These are phyloP conservation scores for Portunus trituberculatus DNA, from an alignment of 1,140 invertebrate species.

Conservation along the genomic window DNA sequence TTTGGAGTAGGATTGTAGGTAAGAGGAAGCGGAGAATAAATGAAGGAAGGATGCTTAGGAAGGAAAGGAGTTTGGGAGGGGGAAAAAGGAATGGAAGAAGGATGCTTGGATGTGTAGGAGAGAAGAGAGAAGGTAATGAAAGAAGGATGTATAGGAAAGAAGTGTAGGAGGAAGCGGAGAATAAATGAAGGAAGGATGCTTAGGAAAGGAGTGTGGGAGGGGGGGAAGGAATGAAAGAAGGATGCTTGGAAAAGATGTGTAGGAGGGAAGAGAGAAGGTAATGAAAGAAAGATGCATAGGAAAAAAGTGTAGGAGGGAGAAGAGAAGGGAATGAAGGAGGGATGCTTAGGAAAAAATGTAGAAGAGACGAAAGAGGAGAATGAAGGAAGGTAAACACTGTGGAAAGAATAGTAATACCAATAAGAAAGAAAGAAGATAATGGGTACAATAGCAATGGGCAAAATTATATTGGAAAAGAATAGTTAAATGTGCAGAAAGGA, in stretches of 20 bases:
- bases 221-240: background rate
- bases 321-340: background rate
- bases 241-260: background rate
- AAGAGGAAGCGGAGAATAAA: too few relatives aligned
- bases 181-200: too few relatives aligned
- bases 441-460: too few relatives aligned
- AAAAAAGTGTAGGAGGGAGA: background rate
- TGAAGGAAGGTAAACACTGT: background rate
- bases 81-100: too few relatives aligned
- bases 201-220: background rate
- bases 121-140: background rate
- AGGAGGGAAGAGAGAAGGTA: too few relatives aligned
- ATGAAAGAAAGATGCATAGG: background rate
- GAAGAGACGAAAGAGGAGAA: background rate
- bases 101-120: background rate
- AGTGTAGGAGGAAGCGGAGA: too few relatives aligned
- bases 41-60: too few relatives aligned
- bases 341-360: background rate
- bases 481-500: too few relatives aligned
- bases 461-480: too few relatives aligned
- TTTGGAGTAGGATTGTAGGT: too few relatives aligned
- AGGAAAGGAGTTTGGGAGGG: too few relatives aligned
- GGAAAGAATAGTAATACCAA: background rate
- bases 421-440: too few relatives aligned
- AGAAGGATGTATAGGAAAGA: background rate